Evolutionary conservation across 2,888 invertebrate species (phyloP), one percentile per base, ranked within the genome.

Genomic region (Eupithecia pulchellata): DNA sequence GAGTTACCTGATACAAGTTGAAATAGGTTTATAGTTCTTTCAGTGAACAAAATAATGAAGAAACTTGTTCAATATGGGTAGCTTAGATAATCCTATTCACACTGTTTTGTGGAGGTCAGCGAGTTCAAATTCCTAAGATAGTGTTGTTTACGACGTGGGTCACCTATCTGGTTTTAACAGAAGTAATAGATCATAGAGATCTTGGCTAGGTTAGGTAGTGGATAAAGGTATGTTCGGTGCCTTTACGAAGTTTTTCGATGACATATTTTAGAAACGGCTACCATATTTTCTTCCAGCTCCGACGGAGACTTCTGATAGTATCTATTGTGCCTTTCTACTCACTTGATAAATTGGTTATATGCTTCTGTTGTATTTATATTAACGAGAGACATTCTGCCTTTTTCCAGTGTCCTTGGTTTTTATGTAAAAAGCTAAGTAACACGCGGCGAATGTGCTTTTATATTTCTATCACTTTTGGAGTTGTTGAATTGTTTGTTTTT

Each of bases 361-460:
- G 95, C 93, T 61, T 95, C 94, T 47, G 87, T 83, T 34, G 92
- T 91, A 73, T 91, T 89, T 75, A 96, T 87, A 82, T 88, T 90
- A 69, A 85, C 84, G 76, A 95, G 89, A 77, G 95, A 85, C 96
- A 96, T 96, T 84, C 80, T 81, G 78, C 76, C 75, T 42, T 14
- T 66, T 42, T n/a, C 36, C 47, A 30, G 29, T 64, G 29, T 36
- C 8, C 27, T 63, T 30, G 13, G 6, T 42, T 20, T 14, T 62
- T 14, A 34, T 30, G 30, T 61, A 52, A 58, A 58, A 11, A 9
- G n/a, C 14, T 17, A 29, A 57, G 14, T 27, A 6, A 27, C 29
- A 14, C 27, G 6, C 29, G 29, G 17, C 27, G 14, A 29, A 57
- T 1, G 17, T 57, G 6, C 57, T 29, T 57, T 5, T 57, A 17